Percentiles rank a stretch among this genome's conserved stretches.
Evolutionary conservation across 1,140 invertebrate species (phyloP).

Genomic region (Globodera ellingtonae): DNA sequence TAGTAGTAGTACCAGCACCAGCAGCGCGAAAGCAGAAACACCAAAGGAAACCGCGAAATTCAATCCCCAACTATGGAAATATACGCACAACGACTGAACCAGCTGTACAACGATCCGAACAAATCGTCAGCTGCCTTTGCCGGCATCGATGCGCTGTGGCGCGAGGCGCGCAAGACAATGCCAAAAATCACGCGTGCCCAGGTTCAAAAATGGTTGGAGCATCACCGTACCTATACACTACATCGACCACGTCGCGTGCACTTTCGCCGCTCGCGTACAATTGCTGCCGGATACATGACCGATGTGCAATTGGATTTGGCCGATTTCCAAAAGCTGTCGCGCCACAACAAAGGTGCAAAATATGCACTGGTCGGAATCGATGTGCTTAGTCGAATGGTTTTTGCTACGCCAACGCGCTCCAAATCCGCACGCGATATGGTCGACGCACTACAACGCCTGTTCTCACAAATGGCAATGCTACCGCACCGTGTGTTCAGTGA

Average conservation of each 20-base stretch:
- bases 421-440: background rate
- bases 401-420: constrained; percentile 18
- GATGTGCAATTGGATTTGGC: constrained; percentile 44
- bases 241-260: constrained; percentile 9
- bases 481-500: constrained; percentile 27
- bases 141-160: constrained; percentile 3
- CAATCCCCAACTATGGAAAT: too few species aligned
- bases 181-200: background rate
- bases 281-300: constrained; percentile 35
- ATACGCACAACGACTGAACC: constrained; percentile 4
- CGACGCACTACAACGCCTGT: background rate
- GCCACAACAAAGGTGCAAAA: constrained; percentile 18
- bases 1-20: too few species aligned
- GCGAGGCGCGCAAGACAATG: constrained; percentile 7
- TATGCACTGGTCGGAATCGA: constrained; percentile 38
- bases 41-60: too few species aligned
- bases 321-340: constrained; percentile 17
- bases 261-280: constrained; percentile 13
- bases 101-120: constrained; percentile 20
- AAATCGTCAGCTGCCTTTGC: constrained; percentile 14
- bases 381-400: constrained; percentile 36
- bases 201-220: constrained; percentile 28
- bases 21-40: too few species aligned
- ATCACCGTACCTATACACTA: constrained; percentile 32
- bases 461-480: constrained; percentile 11